phyloP scores from a whole-genome alignment of 2,888 invertebrate species.

The Sericinus montela region DNA sequence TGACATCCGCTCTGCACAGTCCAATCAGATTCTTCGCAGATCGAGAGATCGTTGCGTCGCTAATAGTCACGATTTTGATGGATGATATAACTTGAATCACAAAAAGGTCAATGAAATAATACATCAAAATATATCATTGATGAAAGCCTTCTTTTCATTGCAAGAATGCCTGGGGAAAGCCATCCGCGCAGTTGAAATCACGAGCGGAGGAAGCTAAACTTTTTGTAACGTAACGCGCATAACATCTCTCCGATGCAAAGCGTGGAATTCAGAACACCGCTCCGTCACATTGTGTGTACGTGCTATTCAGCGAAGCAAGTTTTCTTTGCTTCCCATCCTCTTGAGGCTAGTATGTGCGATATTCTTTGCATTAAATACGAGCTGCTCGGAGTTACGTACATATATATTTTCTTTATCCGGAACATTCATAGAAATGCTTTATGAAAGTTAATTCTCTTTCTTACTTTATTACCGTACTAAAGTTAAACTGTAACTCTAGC shows the following conservation, averaged over 20 bases:
- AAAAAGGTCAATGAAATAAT: no score
- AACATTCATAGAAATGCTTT: background rate
- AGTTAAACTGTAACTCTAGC: no score
- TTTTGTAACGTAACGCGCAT: background rate
- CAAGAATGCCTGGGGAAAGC: no score
- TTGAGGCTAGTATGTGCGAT: background rate
- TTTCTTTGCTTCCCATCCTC: background rate
- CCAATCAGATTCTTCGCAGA: no score
- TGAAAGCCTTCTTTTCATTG: no score
- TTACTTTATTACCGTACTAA: background rate
- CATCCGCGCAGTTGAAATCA: no score
- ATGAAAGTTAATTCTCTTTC: background rate
- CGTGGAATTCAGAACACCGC: slow-evolving; percentile 1
- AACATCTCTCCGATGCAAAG: background rate
- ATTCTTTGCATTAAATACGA: background rate
- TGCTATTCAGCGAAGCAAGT: slow-evolving; percentile 1
- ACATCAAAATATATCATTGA: no score
- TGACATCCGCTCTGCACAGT: no score
- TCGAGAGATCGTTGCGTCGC: no score
- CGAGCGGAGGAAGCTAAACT: no score
- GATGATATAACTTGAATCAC: no score
- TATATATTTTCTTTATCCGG: background rate
- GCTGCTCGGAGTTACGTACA: background rate
- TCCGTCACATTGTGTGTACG: background rate
- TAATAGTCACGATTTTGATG: no score